phyloP scores from a whole-genome alignment of 2,113 vertebrate genomes.

The Orycteropus afer region DNA sequence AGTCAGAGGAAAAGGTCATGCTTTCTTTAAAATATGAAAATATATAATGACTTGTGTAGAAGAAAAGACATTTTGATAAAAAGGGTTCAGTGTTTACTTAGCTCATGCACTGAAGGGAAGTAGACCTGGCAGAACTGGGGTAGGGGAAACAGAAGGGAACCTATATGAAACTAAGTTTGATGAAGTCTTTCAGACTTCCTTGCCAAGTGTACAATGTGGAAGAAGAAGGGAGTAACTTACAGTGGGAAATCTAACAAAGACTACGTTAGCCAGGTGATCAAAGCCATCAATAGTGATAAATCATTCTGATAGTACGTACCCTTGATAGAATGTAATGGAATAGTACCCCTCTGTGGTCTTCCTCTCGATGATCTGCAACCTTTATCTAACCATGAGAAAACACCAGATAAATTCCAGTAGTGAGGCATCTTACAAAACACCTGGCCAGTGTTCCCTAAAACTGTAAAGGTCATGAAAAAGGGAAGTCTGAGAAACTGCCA shows the following conservation, averaged over 20 bases:
- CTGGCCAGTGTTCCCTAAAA: not conserved
- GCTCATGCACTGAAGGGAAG: not conserved
- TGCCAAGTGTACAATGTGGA: not conserved
- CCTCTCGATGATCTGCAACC: not conserved
- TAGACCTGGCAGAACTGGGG: not conserved
- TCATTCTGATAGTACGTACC: not conserved
- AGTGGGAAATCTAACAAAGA: not conserved
- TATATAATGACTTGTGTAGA: not conserved
- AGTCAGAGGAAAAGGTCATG: not conserved
- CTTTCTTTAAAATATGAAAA: not conserved
- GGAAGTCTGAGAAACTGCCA: not conserved
- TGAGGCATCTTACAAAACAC: not conserved
- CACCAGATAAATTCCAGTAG: not conserved
- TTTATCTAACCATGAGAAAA: not conserved
- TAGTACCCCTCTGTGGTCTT: not conserved
- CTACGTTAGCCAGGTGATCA: not conserved
- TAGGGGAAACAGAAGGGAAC: too few relatives aligned
- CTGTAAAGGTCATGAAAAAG: not conserved
- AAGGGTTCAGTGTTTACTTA: not conserved
- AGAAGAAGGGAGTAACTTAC: not conserved
- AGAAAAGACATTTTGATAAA: not conserved
- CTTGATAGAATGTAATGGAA: not conserved
- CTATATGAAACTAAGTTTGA: fast-evolving
- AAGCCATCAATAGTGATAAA: not conserved
- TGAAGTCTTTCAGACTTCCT: not conserved